phyloP scores from a whole-genome alignment of 2,113 vertebrate genomes.

The Colinus virginianus region DNA sequence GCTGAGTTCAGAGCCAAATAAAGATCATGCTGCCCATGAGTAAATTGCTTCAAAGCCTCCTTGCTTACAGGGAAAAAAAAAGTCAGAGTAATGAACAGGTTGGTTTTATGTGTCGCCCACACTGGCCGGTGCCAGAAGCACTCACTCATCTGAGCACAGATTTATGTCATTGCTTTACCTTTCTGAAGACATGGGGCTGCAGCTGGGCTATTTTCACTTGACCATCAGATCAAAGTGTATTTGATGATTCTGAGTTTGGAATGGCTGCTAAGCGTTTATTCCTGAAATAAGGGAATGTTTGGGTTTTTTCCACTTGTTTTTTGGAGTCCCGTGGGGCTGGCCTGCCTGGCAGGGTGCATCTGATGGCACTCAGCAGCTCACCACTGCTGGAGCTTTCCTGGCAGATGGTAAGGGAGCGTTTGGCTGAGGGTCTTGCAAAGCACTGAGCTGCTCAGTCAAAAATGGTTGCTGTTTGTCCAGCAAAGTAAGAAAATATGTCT shows the following conservation, averaged over 20 bases:
- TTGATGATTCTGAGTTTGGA: rapidly evolving
- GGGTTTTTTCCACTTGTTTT: background rate
- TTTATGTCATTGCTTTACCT: background rate
- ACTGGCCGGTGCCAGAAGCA: background rate
- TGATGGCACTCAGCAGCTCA: background rate
- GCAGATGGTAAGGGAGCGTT: background rate
- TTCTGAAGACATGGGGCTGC: background rate
- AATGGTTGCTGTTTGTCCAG: background rate
- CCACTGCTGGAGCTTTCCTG: background rate
- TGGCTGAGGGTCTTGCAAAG: background rate
- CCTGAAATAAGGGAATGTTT: background rate
- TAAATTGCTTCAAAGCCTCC: background rate
- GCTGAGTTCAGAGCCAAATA: background rate
- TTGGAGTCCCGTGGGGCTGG: too few relatives aligned
- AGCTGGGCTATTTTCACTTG: background rate
- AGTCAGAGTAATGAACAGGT: background rate
- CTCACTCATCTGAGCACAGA: background rate
- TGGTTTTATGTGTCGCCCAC: background rate
- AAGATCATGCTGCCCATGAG: background rate
- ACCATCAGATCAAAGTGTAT: background rate
- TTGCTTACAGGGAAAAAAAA: background rate
- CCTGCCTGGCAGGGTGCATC: background rate
- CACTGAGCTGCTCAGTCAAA: background rate
- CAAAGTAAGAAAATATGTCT: background rate
- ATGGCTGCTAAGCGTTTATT: background rate